Base-by-base conservation (phyloP, 2,113 vertebrate genomes). In the Porphyrio hochstetteri region DNA sequence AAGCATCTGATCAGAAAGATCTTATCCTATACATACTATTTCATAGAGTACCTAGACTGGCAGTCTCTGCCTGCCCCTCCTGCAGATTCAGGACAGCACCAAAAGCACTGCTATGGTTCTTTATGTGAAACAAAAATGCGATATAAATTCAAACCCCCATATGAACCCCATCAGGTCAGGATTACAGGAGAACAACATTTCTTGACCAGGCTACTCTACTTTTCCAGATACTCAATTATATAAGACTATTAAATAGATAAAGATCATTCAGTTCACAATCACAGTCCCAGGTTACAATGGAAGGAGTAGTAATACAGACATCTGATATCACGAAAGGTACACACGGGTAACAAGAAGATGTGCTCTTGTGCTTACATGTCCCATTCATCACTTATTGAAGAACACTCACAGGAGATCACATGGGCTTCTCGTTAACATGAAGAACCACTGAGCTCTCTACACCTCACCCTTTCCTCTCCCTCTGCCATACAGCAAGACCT, bases 381-480 rank as follows among this genome's bases (percentile, higher is more conserved):
- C 55, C 63, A 46, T 91, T 95, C 96, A 96, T 96, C 93, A 96
- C 84, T 95, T 97, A 95, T 91, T 97, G 92, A 96, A 96, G 95
- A 96, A 87, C 92, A 65, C 86, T 87, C 93, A 92, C 50, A 65
- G 64, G 38, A 87, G 92, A 93, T 96, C 92, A 85, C 92, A 89
- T 93, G 4, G 0, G 74, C 83, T 86, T 93, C 94, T 96, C 6
- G 2, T 92, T 95, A 96, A 89, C 86, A 63, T 29, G 55, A 56
- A 92, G 95, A 91, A 69, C 25, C 46, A 42, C 68, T 35, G 67
- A 86, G 91, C 36, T 57, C 55, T 79, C 91, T 67, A 74, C 3
- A 3, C 24, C 61, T 93, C 67, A 56, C 36, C 11, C 33, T 85
- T 78, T 61, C 60, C 69, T 78, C 57, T 94, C 64, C 75, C 64